These are phyloP conservation scores for Entelurus aequoreus DNA, from an alignment of 2,113 vertebrate species.

Conservation along the genomic window DNA sequence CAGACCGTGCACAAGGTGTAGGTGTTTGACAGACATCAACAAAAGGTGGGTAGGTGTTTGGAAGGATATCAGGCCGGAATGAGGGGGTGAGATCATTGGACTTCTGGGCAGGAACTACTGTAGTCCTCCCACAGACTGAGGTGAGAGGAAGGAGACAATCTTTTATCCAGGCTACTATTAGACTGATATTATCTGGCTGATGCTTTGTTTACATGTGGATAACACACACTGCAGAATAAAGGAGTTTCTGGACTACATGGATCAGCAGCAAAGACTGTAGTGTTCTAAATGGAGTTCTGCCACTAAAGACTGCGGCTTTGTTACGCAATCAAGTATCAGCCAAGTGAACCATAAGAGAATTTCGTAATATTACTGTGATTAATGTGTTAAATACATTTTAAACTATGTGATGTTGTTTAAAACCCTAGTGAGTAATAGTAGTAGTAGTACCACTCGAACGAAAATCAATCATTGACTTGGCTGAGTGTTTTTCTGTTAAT, in stretches of 20 bases:
- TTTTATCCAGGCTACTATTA: conserved; percentile 37
- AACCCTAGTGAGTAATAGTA: not conserved
- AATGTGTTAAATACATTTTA: not conserved
- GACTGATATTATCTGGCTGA: conserved; percentile 11
- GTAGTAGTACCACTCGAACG: too few species aligned
- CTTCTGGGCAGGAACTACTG: conserved; percentile 41
- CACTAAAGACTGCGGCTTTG: not conserved
- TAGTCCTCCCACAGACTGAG: conserved; percentile 52
- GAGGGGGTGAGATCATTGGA: conserved; percentile 55
- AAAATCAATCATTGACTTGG: too few species aligned
- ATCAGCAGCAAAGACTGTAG: not conserved
- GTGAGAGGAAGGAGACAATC: conserved; percentile 38
- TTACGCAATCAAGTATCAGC: not conserved
- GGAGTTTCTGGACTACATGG: not conserved
- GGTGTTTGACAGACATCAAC: conserved; percentile 65
- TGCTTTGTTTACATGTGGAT: not conserved
- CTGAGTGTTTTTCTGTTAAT: too few species aligned
- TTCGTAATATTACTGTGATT: not conserved
- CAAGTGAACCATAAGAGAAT: not conserved
- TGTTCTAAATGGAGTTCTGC: not conserved
- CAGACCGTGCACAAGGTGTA: conserved; percentile 54
- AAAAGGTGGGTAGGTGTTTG: conserved; percentile 61
- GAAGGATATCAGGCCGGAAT: conserved; percentile 58
- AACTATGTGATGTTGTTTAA: not conserved
- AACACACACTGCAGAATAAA: not conserved